These are phyloP conservation scores for Encarsia formosa DNA, from an alignment of 2,888 invertebrate species.

Conservation along the genomic window DNA sequence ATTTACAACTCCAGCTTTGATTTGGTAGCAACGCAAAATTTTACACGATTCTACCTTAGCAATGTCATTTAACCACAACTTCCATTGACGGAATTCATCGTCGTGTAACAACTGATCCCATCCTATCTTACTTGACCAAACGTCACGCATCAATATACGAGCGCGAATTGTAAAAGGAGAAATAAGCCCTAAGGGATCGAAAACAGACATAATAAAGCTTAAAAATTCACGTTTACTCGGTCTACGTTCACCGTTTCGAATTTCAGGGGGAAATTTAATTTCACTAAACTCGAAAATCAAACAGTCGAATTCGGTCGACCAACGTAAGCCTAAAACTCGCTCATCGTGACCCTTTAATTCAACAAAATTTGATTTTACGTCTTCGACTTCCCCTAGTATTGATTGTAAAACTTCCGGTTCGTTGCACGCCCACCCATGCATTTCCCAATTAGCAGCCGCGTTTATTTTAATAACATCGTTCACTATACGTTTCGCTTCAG, in stretches of 20 bases:
- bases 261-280: neutral
- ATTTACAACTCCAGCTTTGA: neutral
- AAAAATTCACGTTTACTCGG: slow-evolving; percentile 5
- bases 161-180: neutral
- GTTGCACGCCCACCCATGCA: slow-evolving; percentile 9
- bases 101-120: slow-evolving; percentile 1
- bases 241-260: neutral
- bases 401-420: neutral
- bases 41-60: neutral
- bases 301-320: neutral
- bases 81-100: neutral
- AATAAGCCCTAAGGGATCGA: slow-evolving; percentile 2
- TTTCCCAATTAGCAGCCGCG: neutral
- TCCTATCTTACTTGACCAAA: slow-evolving; percentile 3
- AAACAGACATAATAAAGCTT: slow-evolving; percentile 5
- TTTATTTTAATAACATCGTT: slow-evolving; percentile 18
- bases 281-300: neutral
- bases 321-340: slow-evolving; percentile 1
- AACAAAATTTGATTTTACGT: no score
- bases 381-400: neutral
- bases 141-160: slow-evolving; percentile 1
- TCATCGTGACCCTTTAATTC: neutral
- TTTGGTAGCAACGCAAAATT: neutral
- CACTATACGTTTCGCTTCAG: slow-evolving; percentile 20
- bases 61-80: neutral